Evolutionary conservation across 30 jellyfish, hydroid and myxozoan species (phyloP).

Genomic region (Pelagia noctiluca): DNA sequence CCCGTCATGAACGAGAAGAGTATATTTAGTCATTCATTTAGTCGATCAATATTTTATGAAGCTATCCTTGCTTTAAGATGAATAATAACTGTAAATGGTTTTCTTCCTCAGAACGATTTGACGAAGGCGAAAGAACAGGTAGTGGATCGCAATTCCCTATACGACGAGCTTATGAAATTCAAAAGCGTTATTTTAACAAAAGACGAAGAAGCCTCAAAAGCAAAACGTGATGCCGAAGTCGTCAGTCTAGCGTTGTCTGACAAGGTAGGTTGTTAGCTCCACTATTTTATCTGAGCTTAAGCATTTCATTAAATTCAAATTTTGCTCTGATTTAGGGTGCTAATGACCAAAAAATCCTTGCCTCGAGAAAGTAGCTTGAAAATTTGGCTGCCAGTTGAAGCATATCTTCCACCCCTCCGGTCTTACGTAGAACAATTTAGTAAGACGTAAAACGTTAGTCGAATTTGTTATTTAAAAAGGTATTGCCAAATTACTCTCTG

Average conservation of each 20-base stretch:
- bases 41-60: background rate
- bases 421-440: no score
- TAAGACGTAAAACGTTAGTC: no score
- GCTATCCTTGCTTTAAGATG: background rate
- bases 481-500: no score
- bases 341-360: no score
- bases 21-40: background rate
- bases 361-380: no score
- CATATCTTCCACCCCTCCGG: no score
- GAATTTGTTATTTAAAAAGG: no score
- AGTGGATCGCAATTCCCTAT: constrained; percentile 7
- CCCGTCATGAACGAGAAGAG: no score
- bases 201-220: constrained; percentile 5
- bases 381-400: no score
- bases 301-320: no score
- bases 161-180: constrained; percentile 39
- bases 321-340: no score
- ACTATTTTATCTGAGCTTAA: background rate
- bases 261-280: constrained; percentile 48
- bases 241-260: constrained; percentile 18
- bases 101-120: constrained; percentile 3
- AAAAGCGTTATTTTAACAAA: constrained; percentile 25
- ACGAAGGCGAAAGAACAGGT: constrained; percentile 34
- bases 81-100: background rate
- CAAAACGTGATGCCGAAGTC: constrained; percentile 16